Percentiles rank a stretch among this genome's conserved stretches.
Evolutionary conservation across 2,113 vertebrate genomes (phyloP).

Genomic region (Pseudorectes ferrugineus): DNA sequence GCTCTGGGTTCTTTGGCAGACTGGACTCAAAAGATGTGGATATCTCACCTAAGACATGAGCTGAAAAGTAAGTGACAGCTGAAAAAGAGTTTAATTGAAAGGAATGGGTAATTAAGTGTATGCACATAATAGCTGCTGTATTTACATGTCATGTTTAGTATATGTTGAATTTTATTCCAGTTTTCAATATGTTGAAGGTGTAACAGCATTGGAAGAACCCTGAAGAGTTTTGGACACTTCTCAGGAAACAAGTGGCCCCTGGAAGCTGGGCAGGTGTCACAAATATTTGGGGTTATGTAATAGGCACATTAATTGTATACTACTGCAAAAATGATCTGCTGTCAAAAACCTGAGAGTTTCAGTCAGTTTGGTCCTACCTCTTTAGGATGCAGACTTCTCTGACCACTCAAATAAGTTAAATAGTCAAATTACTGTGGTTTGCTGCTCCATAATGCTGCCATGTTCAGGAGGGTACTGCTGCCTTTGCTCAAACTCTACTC

Average conservation of each 20-base stretch:
- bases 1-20: neutral
- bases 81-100: neutral
- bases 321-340: neutral
- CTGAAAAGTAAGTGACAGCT: neutral
- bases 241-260: neutral
- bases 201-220: neutral
- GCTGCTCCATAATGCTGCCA: neutral
- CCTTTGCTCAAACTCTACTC: neutral
- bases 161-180: neutral
- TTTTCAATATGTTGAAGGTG: neutral
- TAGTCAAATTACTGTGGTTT: neutral
- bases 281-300: neutral
- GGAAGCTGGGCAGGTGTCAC: neutral
- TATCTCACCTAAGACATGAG: neutral
- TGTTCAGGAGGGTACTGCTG: neutral
- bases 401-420: neutral
- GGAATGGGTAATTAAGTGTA: neutral
- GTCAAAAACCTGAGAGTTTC: neutral
- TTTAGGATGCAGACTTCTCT: neutral
- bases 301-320: neutral
- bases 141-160: neutral
- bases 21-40: neutral
- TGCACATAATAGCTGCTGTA: neutral
- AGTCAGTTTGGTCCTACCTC: neutral
- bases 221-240: neutral